Percentiles rank a stretch among this genome's conserved stretches.
phyloP scores from a whole-genome alignment of 2,113 vertebrate genomes.

The Leptocoma aspasia region DNA sequence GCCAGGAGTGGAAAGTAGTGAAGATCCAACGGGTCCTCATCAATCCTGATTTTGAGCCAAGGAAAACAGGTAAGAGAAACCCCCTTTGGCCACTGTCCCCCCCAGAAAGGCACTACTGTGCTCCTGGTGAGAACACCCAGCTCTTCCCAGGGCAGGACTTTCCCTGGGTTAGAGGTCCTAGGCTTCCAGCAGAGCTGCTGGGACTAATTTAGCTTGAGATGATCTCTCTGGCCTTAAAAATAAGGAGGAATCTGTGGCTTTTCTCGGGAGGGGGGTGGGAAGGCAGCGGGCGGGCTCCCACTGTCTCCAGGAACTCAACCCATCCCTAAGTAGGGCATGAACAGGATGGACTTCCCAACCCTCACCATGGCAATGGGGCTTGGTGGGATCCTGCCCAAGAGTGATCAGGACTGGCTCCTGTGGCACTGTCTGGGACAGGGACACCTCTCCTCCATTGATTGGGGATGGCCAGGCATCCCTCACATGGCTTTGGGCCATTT shows the following conservation, averaged over 20 bases:
- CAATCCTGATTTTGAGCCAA: neutral
- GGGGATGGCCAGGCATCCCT: neutral
- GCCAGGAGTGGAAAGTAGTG: slow-evolving; percentile 61
- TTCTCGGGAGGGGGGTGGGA: neutral
- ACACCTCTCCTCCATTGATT: rapidly evolving
- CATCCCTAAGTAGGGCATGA: rapidly evolving
- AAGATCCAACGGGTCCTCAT: slow-evolving; percentile 56
- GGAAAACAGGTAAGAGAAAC: slow-evolving; percentile 67
- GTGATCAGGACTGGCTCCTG: neutral
- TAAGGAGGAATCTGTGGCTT: neutral
- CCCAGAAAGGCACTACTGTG: neutral
- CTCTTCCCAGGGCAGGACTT: slow-evolving; percentile 13
- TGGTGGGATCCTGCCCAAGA: neutral
- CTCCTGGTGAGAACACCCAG: neutral
- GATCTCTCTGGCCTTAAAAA: slow-evolving; percentile 43
- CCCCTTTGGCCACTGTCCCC: neutral
- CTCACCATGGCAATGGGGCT: neutral
- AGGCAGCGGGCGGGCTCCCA: neutral
- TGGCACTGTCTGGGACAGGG: neutral
- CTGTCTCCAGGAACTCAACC: neutral
- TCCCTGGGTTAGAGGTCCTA: neutral
- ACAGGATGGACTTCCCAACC: neutral
- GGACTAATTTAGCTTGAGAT: slow-evolving; percentile 6
- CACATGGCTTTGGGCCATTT: neutral
- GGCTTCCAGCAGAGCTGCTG: neutral